Evolutionary conservation across 2,113 vertebrate species (phyloP).

Genomic region (Thomomys bottae): DNA sequence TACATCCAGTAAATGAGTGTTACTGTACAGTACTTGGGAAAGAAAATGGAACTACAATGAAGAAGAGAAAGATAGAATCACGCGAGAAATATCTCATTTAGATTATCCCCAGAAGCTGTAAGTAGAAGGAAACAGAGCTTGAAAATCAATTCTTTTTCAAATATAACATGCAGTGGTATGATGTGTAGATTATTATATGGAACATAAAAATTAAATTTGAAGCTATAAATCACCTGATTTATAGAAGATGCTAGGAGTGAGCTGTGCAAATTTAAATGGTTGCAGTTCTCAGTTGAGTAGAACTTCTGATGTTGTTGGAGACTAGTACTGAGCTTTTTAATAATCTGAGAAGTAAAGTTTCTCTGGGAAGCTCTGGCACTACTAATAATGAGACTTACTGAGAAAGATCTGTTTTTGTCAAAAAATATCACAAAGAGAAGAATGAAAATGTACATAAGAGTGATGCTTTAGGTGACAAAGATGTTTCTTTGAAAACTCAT

Average conservation of each 20-base stretch:
- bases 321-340: constrained; percentile 6
- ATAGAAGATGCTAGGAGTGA: background rate
- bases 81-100: background rate
- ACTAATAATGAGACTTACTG: background rate
- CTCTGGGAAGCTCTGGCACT: background rate
- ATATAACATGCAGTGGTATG: background rate
- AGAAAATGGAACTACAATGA: background rate
- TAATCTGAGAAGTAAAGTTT: background rate
- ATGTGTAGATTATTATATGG: constrained; percentile 23
- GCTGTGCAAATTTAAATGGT: constrained; percentile 49
- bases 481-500: background rate
- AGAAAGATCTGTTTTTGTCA: background rate
- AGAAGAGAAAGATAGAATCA: background rate
- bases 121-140: constrained; percentile 36
- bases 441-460: background rate
- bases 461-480: background rate
- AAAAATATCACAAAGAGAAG: background rate
- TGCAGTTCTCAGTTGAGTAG: constrained; percentile 47
- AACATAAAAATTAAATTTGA: constrained; percentile 53
- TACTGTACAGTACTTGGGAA: background rate
- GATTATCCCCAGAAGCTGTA: background rate
- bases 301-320: constrained; percentile 40
- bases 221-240: constrained; percentile 64
- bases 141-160: constrained; percentile 38
- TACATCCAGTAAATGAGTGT: background rate